These are phyloP conservation scores for Gibbula magus DNA, from an alignment of 2,888 invertebrate genomes.

Conservation along the genomic window DNA sequence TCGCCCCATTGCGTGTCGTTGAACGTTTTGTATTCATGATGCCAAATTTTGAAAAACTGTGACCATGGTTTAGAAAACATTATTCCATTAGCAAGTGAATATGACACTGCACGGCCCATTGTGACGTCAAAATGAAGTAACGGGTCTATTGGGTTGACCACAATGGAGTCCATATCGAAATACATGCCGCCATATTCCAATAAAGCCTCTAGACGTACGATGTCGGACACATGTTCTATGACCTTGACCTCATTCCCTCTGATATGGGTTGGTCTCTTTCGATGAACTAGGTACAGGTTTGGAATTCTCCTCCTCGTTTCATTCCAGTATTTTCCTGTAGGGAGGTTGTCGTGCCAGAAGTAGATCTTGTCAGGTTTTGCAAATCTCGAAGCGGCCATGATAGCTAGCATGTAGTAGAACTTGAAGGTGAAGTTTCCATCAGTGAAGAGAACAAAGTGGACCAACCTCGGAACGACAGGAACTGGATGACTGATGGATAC, in stretches of 20 bases:
- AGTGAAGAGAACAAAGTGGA: background rate
- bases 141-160: background rate
- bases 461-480: background rate
- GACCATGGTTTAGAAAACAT: background rate
- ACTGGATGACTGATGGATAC: background rate
- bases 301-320: background rate
- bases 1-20: background rate
- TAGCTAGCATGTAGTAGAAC: background rate
- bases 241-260: background rate
- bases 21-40: background rate
- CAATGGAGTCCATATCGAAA: background rate
- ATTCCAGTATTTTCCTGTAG: background rate
- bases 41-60: background rate
- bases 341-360: constrained; percentile 7
- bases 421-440: background rate
- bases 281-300: background rate
- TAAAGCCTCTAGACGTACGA: background rate
- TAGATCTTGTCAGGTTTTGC: background rate
- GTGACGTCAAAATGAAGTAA: background rate
- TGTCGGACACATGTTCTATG: background rate
- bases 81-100: background rate
- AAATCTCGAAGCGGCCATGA: background rate
- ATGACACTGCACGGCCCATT: background rate
- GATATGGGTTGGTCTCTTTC: background rate
- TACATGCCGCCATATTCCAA: constrained; percentile 9